Evolutionary conservation across 1,140 invertebrate species (phyloP), one percentile per base, ranked within the genome.

Genomic region (Halictus rubicundus): DNA sequence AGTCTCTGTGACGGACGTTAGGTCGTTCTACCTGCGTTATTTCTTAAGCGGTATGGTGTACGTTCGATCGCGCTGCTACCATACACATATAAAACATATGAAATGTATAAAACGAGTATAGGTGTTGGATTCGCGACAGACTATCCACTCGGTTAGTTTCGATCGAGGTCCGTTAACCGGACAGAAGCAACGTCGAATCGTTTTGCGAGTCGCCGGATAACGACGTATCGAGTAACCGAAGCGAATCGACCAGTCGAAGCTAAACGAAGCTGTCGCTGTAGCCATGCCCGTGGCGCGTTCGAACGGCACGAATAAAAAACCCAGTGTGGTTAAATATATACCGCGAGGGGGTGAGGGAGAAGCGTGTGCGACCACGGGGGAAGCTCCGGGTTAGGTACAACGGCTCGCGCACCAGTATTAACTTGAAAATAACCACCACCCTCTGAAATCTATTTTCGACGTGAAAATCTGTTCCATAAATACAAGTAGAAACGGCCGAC

Each of bases 1-100:
- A 89, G 80, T 81, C 78, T 60, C 86, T 88, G 86, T 90, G 82
- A 89, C 89, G 81, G 68, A 42, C 78, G 82, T 85, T 81, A 81
- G 63, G 65, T 60, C 60, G 69, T 79, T 85, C 69, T 42, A 46
- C 21, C 37, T 65, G 37, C n/a, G 37, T 66, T 23, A n/a, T 23
- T 49, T 46, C 39, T 7, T 21, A 65, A 21, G 42, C 32, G 16
- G 16, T 27, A 46, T 14, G 21, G 4, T 16, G 7, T 60, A 1
- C 7, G 2, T 7, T 27, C 12, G 25, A 14, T 63, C 59, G 25
- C 10, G 23, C 10, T 14, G 3, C 0, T 59, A 2, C 39, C 39
- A 42, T 46, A 46, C 42, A 14, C 2, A 2, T 12, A 46, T 2
- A 10, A 14, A 10, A 12, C 1, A 3, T 12, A 2, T 12, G 10